Conservation (phyloP, 2,113 vertebrate genomes). For the Hyla sarda region DNA sequence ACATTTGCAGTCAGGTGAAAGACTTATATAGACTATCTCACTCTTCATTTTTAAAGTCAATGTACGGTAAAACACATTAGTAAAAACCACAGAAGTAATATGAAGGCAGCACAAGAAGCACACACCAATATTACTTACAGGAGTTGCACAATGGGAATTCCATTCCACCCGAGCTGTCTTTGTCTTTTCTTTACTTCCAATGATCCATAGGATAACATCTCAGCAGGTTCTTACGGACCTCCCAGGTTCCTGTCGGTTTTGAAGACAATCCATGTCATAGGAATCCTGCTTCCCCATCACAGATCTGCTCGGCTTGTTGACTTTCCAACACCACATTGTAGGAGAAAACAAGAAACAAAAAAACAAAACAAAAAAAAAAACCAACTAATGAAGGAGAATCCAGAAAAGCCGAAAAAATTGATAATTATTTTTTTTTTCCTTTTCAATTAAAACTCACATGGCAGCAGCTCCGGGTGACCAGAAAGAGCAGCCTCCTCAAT, state of each 20-base stretch:
- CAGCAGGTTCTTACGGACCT: slow-evolving; percentile 67
- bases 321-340: slow-evolving; percentile 63
- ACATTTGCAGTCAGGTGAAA: no score
- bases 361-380: no score
- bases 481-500: slow-evolving; percentile 59
- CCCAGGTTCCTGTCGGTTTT: slow-evolving; percentile 65
- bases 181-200: slow-evolving; percentile 58
- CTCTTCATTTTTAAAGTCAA: no score
- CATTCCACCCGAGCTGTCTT: slow-evolving; percentile 4
- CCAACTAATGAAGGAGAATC: slow-evolving; percentile 9
- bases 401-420: slow-evolving; percentile 41
- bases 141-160: slow-evolving; percentile 13
- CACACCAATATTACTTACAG: background rate
- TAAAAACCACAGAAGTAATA: background rate
- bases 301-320: slow-evolving; percentile 62
- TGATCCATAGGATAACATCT: slow-evolving; percentile 59
- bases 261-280: slow-evolving; percentile 63
- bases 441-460: slow-evolving; percentile 64
- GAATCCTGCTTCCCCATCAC: slow-evolving; percentile 64
- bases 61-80: background rate
- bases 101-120: background rate
- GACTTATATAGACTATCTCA: no score
- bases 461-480: slow-evolving; percentile 2
- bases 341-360: no score
- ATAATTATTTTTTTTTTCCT: slow-evolving; percentile 63